Conservation (phyloP, 2,797 vertebrate genomes). For the Nyctibius grandis region DNA sequence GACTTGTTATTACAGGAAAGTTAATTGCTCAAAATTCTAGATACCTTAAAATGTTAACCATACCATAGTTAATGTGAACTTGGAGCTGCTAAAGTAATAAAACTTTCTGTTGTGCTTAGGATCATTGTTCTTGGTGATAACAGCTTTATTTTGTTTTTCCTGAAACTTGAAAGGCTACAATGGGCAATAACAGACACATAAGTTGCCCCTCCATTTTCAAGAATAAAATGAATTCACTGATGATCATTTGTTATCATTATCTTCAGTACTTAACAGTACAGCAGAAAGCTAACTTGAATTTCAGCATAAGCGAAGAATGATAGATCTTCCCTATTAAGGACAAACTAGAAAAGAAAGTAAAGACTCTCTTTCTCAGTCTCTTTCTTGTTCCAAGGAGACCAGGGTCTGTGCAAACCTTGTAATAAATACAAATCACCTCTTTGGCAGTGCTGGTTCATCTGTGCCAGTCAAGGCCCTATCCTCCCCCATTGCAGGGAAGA, state of each 20-base stretch:
- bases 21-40: background rate
- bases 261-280: background rate
- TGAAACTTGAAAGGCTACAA: background rate
- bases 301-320: background rate
- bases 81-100: background rate
- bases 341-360: background rate
- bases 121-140: background rate
- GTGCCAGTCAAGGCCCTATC: background rate
- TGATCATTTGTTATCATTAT: background rate
- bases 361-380: background rate
- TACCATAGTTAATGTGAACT: background rate
- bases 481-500: background rate
- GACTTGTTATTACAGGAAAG: background rate
- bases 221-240: background rate
- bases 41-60: background rate
- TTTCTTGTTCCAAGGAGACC: background rate
- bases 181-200: background rate
- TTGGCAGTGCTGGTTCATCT: background rate
- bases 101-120: background rate
- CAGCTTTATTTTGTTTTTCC: background rate
- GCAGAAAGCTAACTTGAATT: background rate
- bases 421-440: constrained; percentile 25
- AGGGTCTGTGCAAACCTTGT: background rate
- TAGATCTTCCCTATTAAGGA: constrained; percentile 10
- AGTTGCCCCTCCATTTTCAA: background rate